Percentiles rank a stretch among this genome's conserved stretches.
These are phyloP conservation scores for Heliconius eleuchia DNA, from an alignment of 1,140 invertebrate genomes.

Conservation along the genomic window DNA sequence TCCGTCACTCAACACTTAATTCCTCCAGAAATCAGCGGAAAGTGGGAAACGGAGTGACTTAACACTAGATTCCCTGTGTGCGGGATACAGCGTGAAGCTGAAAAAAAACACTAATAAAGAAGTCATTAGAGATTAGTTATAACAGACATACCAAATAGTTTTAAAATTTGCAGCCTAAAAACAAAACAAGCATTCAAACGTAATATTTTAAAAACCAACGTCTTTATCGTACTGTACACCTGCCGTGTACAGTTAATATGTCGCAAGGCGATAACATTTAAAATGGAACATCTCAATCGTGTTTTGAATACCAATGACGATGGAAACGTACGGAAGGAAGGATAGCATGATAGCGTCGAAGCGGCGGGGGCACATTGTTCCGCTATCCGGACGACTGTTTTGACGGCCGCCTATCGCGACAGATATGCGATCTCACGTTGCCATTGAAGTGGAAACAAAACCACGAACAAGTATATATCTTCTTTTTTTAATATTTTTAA, in stretches of 20 bases:
- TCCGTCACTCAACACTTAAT: too few species aligned
- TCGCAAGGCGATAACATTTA: conserved; percentile 27
- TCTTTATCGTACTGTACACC: conserved; percentile 1
- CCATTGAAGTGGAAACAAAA: conserved; percentile 28
- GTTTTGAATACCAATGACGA: conserved; percentile 60
- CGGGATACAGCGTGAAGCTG: too few species aligned
- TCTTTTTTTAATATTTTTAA: too few species aligned
- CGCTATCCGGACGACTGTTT: conserved; percentile 52
- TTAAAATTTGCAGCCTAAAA: not conserved
- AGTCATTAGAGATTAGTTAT: too few species aligned
- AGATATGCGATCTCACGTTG: conserved; percentile 43
- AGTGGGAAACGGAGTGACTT: too few species aligned
- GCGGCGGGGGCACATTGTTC: conserved; percentile 49
- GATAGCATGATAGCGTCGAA: conserved; percentile 29
- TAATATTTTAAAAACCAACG: not conserved
- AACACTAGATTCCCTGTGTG: too few species aligned
- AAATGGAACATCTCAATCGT: conserved; percentile 50
- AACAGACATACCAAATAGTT: too few species aligned
- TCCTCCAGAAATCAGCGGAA: too few species aligned
- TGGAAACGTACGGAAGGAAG: conserved; percentile 45
- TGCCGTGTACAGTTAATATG: conserved; percentile 28
- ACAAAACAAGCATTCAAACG: not conserved
- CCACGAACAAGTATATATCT: not conserved
- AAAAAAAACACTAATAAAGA: too few species aligned
- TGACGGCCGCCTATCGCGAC: conserved; percentile 51